phyloP scores from a whole-genome alignment of 2,888 invertebrate species.

The Corbicula japonica region DNA sequence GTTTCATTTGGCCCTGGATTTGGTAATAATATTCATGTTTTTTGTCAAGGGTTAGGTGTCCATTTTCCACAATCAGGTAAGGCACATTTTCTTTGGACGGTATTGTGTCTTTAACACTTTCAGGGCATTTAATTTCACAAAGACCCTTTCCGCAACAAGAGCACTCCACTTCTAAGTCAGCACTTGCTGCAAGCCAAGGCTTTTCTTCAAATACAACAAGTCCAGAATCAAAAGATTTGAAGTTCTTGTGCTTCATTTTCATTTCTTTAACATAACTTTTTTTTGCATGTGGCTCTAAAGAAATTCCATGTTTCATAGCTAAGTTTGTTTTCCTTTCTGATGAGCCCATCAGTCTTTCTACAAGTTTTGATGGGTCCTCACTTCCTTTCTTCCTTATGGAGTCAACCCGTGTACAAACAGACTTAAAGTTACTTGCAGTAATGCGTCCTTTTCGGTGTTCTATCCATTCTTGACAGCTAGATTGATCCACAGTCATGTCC shows the following conservation, averaged over 20 bases:
- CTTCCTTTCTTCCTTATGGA: slow-evolving; percentile 7
- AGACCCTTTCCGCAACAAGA: slow-evolving; percentile 49
- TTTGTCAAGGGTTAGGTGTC: background rate
- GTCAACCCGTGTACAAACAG: slow-evolving; percentile 17
- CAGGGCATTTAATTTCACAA: slow-evolving; percentile 48
- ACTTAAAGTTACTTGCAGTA: slow-evolving; percentile 41
- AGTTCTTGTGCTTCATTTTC: slow-evolving; percentile 30
- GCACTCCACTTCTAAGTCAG: slow-evolving; percentile 43
- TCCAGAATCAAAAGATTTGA: slow-evolving; percentile 28
- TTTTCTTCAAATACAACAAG: background rate
- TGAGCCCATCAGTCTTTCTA: background rate
- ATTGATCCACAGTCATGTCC: slow-evolving; percentile 14
- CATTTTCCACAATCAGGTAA: slow-evolving; percentile 10
- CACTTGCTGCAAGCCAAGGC: slow-evolving; percentile 45
- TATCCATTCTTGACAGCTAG: slow-evolving; percentile 12
- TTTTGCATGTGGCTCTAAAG: slow-evolving; percentile 43
- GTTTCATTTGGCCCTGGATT: slow-evolving; percentile 40
- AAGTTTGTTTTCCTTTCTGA: slow-evolving; percentile 8
- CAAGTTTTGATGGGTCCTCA: slow-evolving; percentile 16
- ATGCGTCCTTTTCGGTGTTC: slow-evolving; percentile 25
- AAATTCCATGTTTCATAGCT: slow-evolving; percentile 57
- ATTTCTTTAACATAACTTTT: slow-evolving; percentile 15
- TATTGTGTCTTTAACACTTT: slow-evolving; percentile 28
- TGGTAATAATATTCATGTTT: slow-evolving; percentile 39
- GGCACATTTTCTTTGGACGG: slow-evolving; percentile 17